Percentiles rank a stretch among this genome's conserved stretches.
phyloP scores from a whole-genome alignment of 1,140 invertebrate genomes.

The Halesus radiatus region DNA sequence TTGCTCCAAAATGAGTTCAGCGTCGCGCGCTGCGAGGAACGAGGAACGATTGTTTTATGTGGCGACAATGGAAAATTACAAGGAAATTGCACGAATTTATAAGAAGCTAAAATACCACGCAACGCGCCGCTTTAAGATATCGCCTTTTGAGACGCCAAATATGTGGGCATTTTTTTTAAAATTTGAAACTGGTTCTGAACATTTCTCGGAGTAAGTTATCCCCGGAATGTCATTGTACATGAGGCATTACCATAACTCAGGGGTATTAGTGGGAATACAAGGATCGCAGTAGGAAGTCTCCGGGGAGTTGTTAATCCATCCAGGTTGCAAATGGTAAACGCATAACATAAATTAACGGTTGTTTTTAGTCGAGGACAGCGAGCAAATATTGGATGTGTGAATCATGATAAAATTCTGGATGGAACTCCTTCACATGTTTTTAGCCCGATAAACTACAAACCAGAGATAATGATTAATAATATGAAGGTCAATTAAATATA shows the following conservation, averaged over 20 bases:
- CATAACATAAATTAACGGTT: too few relatives aligned
- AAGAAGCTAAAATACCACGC: background rate
- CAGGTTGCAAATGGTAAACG: too few relatives aligned
- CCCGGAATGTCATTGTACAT: slow-evolving; percentile 18
- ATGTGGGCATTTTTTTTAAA: background rate
- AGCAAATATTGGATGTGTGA: too few relatives aligned
- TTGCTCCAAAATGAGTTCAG: slow-evolving; percentile 9
- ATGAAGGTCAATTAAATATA: too few relatives aligned
- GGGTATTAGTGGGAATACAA: background rate
- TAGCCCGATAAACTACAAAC: too few relatives aligned
- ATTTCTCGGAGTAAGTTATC: slow-evolving; percentile 3
- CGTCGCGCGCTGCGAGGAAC: background rate
- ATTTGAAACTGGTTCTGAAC: background rate
- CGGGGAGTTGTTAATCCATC: too few relatives aligned
- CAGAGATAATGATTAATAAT: too few relatives aligned
- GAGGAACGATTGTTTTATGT: slow-evolving; percentile 13
- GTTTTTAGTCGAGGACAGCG: too few relatives aligned
- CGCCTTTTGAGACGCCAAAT: slow-evolving; percentile 1
- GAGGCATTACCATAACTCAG: slow-evolving; percentile 14
- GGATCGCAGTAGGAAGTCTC: too few relatives aligned
- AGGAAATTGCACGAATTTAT: slow-evolving; percentile 14
- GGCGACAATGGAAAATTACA: slow-evolving; percentile 24
- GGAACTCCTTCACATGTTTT: too few relatives aligned
- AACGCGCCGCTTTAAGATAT: slow-evolving; percentile 5
- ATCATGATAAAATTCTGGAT: too few relatives aligned